Evolutionary conservation across 23 tunicate species (phyloP).

Genomic region (Trididemnum clinides): DNA sequence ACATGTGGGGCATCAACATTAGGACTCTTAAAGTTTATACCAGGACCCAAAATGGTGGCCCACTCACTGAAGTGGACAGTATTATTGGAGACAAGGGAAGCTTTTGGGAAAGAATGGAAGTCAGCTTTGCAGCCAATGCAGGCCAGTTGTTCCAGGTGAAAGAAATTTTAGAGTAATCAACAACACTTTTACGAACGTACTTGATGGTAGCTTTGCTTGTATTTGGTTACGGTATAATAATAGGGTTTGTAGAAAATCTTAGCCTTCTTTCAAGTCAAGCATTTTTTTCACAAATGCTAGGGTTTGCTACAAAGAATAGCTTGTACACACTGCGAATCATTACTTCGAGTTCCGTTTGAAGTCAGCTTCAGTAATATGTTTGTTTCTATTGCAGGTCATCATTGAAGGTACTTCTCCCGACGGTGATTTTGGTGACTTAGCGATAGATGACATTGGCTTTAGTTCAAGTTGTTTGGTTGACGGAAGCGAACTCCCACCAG

Average conservation of each 20-base stretch:
- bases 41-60: constrained; percentile 76
- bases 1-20: constrained; percentile 86
- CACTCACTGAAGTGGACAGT: constrained; percentile 45
- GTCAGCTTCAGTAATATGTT: background rate
- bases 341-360: background rate
- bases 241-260: no score
- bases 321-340: no score
- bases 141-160: constrained; percentile 66
- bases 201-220: no score
- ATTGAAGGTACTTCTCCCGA: constrained; percentile 82
- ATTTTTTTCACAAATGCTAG: no score
- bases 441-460: constrained; percentile 86
- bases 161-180: no score
- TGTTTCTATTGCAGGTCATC: constrained; percentile 44
- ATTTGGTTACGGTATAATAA: no score
- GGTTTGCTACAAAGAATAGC: no score
- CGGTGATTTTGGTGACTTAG: constrained; percentile 72
- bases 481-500: constrained; percentile 68
- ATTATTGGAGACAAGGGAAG: constrained; percentile 58
- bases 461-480: constrained; percentile 38
- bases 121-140: constrained; percentile 24
- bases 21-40: constrained; percentile 50
- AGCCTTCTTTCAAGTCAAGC: no score
- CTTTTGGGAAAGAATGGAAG: constrained; percentile 78
- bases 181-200: no score